These are phyloP conservation scores for Psephotus haematonotus DNA, from an alignment of 2,113 vertebrate species.

Conservation along the genomic window DNA sequence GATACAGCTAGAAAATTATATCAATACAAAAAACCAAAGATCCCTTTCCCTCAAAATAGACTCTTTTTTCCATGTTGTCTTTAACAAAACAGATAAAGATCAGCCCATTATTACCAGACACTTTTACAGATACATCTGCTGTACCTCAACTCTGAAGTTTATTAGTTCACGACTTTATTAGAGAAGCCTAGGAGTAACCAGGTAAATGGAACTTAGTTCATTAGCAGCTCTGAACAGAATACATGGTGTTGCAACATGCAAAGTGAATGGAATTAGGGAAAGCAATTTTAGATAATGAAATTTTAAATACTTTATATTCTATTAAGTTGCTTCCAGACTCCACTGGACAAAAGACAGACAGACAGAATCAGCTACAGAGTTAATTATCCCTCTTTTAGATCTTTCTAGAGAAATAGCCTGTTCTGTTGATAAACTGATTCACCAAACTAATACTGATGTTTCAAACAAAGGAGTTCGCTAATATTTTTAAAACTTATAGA, in stretches of 20 bases:
- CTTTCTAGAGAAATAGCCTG: slow-evolving; percentile 36
- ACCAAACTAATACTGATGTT: slow-evolving; percentile 18
- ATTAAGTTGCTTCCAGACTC: slow-evolving; percentile 61
- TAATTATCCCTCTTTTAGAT: slow-evolving; percentile 64
- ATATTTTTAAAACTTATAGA: neutral
- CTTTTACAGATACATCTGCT: slow-evolving; percentile 52
- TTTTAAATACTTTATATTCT: slow-evolving; percentile 55
- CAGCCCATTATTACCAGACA: slow-evolving; percentile 51
- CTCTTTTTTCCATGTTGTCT: neutral
- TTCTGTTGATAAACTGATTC: slow-evolving; percentile 36
- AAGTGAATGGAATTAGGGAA: slow-evolving; percentile 58
- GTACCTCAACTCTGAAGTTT: slow-evolving; percentile 45
- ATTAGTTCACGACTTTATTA: slow-evolving; percentile 56
- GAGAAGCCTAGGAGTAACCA: slow-evolving; percentile 35
- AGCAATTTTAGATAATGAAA: slow-evolving; percentile 62
- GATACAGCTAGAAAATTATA: neutral
- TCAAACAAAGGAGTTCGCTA: neutral
- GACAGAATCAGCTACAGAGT: slow-evolving; percentile 48
- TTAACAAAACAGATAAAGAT: slow-evolving; percentile 5
- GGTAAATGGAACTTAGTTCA: slow-evolving; percentile 47
- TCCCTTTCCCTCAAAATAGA: neutral
- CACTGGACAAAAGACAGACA: slow-evolving; percentile 50
- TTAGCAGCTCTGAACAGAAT: slow-evolving; percentile 60
- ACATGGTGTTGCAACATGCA: slow-evolving; percentile 37
- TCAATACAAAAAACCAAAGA: neutral